A percentile compares a stretch with the other conserved stretches of the same genome.
Conservation (phyloP, 1,140 invertebrate species). For the Papilio helenus region DNA sequence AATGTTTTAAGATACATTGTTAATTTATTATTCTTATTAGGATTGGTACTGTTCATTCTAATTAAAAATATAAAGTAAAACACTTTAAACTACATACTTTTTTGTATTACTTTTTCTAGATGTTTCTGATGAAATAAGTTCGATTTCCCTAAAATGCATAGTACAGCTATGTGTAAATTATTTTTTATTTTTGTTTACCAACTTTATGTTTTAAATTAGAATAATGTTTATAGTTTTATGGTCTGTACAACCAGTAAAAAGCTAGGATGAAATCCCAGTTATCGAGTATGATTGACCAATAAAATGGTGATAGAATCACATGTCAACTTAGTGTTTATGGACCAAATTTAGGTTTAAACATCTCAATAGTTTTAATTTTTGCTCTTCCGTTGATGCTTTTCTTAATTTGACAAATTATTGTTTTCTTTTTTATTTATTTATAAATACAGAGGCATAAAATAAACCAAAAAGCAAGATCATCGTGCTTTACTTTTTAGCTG, state of each 20-base stretch:
- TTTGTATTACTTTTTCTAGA: no score
- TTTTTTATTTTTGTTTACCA: background rate
- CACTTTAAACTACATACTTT: background rate
- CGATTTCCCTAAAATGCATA: no score
- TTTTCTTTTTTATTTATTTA: conserved; percentile 7
- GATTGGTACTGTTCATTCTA: background rate
- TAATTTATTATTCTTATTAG: no score
- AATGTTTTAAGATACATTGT: background rate
- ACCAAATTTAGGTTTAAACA: background rate
- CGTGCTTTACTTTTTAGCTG: conserved; percentile 15
- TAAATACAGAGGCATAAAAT: conserved; percentile 17
- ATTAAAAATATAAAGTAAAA: background rate
- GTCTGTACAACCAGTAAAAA: background rate
- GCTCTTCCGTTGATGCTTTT: background rate
- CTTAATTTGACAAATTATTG: background rate
- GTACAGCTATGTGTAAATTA: background rate
- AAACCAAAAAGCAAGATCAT: conserved; percentile 25
- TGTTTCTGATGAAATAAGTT: no score
- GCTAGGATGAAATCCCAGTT: background rate
- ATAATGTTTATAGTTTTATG: background rate
- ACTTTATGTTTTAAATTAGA: background rate
- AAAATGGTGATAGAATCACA: conserved; percentile 7
- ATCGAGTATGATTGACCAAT: background rate
- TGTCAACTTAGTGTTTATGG: background rate
- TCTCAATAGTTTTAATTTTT: background rate